Conservation (phyloP, 2,113 vertebrate species). For the Sapayoa aenigma region DNA sequence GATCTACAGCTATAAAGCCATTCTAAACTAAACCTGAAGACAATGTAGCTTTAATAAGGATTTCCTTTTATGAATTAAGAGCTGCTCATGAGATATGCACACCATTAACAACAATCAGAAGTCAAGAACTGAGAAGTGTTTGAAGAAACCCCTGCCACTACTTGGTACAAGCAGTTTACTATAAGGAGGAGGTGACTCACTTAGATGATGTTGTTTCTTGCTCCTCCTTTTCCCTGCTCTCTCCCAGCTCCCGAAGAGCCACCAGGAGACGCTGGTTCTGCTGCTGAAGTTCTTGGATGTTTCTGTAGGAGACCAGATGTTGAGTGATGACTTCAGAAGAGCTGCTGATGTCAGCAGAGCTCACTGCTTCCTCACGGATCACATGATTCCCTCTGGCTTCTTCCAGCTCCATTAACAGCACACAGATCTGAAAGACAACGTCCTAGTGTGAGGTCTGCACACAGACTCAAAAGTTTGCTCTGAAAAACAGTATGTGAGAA, state of each 20-base stretch:
- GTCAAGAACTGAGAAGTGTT: background rate
- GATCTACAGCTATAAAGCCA: background rate
- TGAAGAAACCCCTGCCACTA: background rate
- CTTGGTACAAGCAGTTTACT: background rate
- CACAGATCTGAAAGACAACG: conserved; percentile 79
- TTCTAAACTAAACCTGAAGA: background rate
- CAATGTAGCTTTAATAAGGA: background rate
- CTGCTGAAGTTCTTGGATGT: conserved; percentile 93
- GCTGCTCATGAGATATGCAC: background rate
- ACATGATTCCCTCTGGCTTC: conserved; percentile 95
- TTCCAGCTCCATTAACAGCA: conserved; percentile 93
- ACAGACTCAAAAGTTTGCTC: background rate
- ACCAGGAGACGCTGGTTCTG: conserved; percentile 94
- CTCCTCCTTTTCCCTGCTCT: conserved; percentile 88
- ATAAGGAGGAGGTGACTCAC: conserved; percentile 60
- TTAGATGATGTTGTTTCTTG: conserved; percentile 81
- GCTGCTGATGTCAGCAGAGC: conserved; percentile 90
- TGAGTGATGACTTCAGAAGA: conserved; percentile 95
- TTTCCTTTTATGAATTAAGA: background rate
- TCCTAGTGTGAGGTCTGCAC: background rate
- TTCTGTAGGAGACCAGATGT: conserved; percentile 92
- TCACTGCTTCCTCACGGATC: conserved; percentile 84
- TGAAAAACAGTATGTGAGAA: background rate
- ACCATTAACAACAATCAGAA: background rate
- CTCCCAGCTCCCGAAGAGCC: conserved; percentile 89